Base-by-base conservation (phyloP, 2,888 invertebrate genomes). In the Pyrochroa serraticornis region DNA sequence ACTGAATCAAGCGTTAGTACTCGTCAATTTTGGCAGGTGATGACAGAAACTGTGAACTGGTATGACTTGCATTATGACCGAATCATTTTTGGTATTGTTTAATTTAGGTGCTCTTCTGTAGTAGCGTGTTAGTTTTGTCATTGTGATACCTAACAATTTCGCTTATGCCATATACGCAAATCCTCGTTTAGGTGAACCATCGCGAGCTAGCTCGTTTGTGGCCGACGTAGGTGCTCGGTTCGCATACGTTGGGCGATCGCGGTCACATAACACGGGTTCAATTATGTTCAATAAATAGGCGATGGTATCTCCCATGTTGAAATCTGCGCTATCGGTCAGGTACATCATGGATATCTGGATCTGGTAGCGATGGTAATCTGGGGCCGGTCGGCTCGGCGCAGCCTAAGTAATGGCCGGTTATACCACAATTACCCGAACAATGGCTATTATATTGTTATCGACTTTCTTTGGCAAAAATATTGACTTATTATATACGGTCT, bases 391-490 rank as follows among this genome's bases (percentile, higher is more conserved):
- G 67, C 65, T 68, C 65, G 66, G 69, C 69, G 66, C 64, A 55
- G 60, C 66, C 66, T 76, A 78, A 78, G 75, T 77, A 78, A 77
- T 78, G 77, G 76, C 71, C 72, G 74, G 75, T 72, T 74, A 76
- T 74, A 74, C 77, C 75, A 77, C 78, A 78, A 78, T 78, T 78
- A 78, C 77, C 71, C 71, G 76, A 78, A 79, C 78, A 79, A 79
- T 79, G 73, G 76, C 77, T 75, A 78, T 78, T 78, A 77, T 78
- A 77, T 77, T 78, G 77, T 78, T 78, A 77, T 77, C 77, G 76
- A 74, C 75, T 74, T 74, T 72, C 70, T 71, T 22, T 67, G 69
- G 75, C 76, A 78, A 77, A 78, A 78, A 77, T 77, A 78, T 78
- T 77, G 77, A 78, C 78, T 77, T 77, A 77, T 77, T 77, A 76